Base-by-base conservation (phyloP, 2,797 vertebrate genomes). In the Falco peregrinus region DNA sequence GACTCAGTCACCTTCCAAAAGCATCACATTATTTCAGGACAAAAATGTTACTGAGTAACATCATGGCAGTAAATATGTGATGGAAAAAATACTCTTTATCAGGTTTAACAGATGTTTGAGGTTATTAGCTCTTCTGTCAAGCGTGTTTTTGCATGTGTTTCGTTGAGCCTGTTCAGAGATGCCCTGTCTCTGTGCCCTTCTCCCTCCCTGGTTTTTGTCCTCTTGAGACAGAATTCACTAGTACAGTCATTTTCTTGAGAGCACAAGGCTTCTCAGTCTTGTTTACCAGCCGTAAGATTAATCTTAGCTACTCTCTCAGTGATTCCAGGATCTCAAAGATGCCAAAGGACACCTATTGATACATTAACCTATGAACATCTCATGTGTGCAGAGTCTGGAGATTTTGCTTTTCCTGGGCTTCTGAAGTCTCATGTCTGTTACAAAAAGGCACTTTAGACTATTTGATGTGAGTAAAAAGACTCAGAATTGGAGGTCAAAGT, bases 401-500 rank as follows among this genome's bases (percentile, higher is more conserved):
- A 57, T 19, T 84, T 90, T 84, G 6, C 70, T 68, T 91, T 80
- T 89, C n/a, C 43, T 87, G n/a, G n/a, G 39, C 43, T 92, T 93
- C 50, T 21, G 6, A 25, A 77, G 14, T 56, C 67, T 90, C 43
- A n/a, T 6, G 8, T 82, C 33, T 87, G 35, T 90, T 74, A 35
- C 43, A 76, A 79, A 93, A 60, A 63, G 54, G 16, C 60, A 54
- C 33, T 57, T 68, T 68, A 26, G 22, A n/a, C 56, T 68, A 60
- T 73, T 92, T 45, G 70, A 5, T 35, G 11, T 68, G 33, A 94
- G 59, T 79, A 35, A 93, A 87, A 90, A 89, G 65, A 47, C 48
- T 73, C 57, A 67, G 77, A 95, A 76, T 21, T 87, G 43, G 54
- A 95, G 83, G 83, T 87, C 83, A 82, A 80, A 95, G 73, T 88